Conservation (phyloP, 2,888 invertebrate species). For the Agrochola lota region DNA sequence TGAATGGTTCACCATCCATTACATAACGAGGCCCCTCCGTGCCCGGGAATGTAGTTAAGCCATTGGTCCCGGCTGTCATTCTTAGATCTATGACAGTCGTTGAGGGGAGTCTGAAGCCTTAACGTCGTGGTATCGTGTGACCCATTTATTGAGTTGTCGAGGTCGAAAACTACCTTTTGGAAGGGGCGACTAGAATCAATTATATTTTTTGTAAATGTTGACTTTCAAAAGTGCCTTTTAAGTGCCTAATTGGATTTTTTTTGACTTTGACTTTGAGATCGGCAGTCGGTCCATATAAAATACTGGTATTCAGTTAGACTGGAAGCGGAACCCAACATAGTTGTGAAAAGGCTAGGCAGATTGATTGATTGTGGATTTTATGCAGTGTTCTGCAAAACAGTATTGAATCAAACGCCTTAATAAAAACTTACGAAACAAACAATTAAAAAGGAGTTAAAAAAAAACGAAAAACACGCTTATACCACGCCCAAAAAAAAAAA, state of each 20-base stretch:
- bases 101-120: background rate
- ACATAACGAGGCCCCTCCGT: background rate
- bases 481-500: too few relatives aligned
- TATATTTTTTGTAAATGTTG: too few relatives aligned
- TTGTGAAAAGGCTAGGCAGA: background rate
- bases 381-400: background rate
- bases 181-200: too few relatives aligned
- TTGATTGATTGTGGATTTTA: background rate
- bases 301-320: background rate
- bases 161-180: background rate
- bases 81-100: background rate
- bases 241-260: too few relatives aligned
- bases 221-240: too few relatives aligned
- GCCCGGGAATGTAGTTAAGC: background rate
- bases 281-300: background rate
- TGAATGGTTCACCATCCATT: background rate
- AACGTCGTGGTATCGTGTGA: background rate
- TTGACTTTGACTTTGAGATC: background rate
- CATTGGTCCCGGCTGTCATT: background rate
- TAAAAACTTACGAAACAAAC: background rate
- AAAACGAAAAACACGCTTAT: too few relatives aligned
- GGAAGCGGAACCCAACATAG: background rate
- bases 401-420: background rate
- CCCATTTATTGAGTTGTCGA: background rate
- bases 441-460: too few relatives aligned